Evolutionary conservation across 2,113 vertebrate species (phyloP).

Genomic region (Parotia lawesii): DNA sequence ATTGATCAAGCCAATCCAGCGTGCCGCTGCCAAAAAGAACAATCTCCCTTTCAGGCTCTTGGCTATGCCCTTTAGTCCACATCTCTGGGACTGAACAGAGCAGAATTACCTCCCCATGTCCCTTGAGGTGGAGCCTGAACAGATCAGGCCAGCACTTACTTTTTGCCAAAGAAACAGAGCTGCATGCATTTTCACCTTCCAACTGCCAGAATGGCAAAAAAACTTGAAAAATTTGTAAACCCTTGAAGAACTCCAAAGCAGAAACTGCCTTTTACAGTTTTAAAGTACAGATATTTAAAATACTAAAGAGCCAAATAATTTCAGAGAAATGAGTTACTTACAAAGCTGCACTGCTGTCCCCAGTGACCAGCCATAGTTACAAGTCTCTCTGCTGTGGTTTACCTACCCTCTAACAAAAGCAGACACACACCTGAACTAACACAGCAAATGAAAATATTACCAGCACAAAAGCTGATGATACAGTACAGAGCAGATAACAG

Average conservation of each 20-base stretch:
- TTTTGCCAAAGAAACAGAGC: background rate
- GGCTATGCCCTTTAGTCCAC: background rate
- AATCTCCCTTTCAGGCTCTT: background rate
- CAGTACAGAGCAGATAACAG: background rate
- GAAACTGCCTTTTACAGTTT: background rate
- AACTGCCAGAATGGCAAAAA: background rate
- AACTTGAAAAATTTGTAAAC: background rate
- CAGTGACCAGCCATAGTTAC: background rate
- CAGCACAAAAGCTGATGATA: background rate
- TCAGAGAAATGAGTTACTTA: background rate
- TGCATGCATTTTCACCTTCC: background rate
- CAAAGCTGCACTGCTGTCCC: background rate
- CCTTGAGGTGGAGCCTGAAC: background rate
- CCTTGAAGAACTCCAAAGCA: background rate
- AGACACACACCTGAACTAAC: background rate
- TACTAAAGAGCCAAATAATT: background rate
- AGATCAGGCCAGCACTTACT: background rate
- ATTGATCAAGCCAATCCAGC: background rate
- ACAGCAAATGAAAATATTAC: background rate
- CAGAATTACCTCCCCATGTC: background rate
- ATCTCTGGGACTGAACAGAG: background rate
- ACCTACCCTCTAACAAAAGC: background rate
- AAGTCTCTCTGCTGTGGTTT: background rate
- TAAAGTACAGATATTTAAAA: background rate
- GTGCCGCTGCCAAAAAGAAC: background rate